Conservation (phyloP, 2,113 vertebrate species). For the Acanthochromis polyacanthus region DNA sequence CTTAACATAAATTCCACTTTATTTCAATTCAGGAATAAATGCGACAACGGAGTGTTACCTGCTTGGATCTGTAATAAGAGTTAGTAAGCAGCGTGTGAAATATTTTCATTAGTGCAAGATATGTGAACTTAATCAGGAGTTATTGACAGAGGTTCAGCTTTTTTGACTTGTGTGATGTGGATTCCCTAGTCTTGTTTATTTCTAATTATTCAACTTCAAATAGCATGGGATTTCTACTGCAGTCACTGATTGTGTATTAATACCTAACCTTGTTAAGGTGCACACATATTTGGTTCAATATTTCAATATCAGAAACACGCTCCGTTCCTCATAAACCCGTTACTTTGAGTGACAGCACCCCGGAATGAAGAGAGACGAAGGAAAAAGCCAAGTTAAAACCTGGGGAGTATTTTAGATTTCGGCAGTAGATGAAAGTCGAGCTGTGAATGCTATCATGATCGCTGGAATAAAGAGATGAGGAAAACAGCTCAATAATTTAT, state of each 20-base stretch:
- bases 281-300: neutral
- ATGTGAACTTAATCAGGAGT: no score
- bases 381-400: conserved; percentile 8
- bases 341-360: conserved; percentile 1
- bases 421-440: conserved; percentile 18
- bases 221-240: no score
- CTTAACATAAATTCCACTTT: no score
- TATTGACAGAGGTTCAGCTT: no score
- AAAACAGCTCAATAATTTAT: conserved; percentile 69
- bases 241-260: no score
- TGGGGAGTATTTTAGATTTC: conserved; percentile 16
- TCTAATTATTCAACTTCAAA: neutral
- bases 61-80: no score
- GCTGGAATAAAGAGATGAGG: conserved; percentile 50
- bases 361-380: neutral
- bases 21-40: no score
- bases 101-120: no score
- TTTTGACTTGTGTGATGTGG: neutral
- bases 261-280: no score
- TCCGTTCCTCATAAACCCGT: neutral
- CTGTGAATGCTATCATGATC: conserved; percentile 28
- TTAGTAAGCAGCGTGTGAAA: no score
- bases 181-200: neutral
- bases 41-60: no score
- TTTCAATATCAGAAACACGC: neutral